A percentile compares a stretch with the other conserved stretches of the same genome.
Evolutionary conservation across 37 sponge, comb jelly and placozoan genomes (phyloP).

Genomic region (Trichoplax adhaerens): DNA sequence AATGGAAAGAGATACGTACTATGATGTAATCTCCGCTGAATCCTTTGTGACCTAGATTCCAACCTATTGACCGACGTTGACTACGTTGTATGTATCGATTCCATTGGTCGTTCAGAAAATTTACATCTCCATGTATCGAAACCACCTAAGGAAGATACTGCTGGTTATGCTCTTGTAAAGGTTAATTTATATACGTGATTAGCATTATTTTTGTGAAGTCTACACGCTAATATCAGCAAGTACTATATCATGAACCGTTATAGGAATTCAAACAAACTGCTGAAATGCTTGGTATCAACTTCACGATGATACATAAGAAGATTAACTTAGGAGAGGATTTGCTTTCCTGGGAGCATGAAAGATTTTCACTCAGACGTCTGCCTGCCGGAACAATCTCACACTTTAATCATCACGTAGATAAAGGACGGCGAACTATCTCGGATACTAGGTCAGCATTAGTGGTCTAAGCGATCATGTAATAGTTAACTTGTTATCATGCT

Average conservation of each 20-base stretch:
- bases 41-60: background rate
- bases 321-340: constrained; percentile 65
- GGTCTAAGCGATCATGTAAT: too few species aligned
- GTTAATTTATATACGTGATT: background rate
- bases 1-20: too few species aligned
- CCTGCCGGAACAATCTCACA: constrained; percentile 73
- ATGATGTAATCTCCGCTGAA: too few species aligned
- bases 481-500: too few species aligned
- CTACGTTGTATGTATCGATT: constrained; percentile 74
- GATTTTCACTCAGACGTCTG: constrained; percentile 62
- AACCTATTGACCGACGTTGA: constrained; percentile 35
- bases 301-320: constrained; percentile 6
- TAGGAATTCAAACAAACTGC: background rate
- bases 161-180: constrained; percentile 17
- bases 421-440: constrained; percentile 7
- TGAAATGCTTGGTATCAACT: background rate
- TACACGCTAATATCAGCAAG: background rate
- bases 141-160: constrained; percentile 62
- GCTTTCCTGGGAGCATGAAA: constrained; percentile 85
- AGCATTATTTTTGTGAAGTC: constrained; percentile 1
- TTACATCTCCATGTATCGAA: constrained; percentile 73
- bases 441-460: constrained; percentile 20
- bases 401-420: constrained; percentile 2
- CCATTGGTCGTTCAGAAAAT: constrained; percentile 21
- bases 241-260: too few species aligned